Conservation (phyloP, 1,140 invertebrate genomes). For the Drosophila parvula region DNA sequence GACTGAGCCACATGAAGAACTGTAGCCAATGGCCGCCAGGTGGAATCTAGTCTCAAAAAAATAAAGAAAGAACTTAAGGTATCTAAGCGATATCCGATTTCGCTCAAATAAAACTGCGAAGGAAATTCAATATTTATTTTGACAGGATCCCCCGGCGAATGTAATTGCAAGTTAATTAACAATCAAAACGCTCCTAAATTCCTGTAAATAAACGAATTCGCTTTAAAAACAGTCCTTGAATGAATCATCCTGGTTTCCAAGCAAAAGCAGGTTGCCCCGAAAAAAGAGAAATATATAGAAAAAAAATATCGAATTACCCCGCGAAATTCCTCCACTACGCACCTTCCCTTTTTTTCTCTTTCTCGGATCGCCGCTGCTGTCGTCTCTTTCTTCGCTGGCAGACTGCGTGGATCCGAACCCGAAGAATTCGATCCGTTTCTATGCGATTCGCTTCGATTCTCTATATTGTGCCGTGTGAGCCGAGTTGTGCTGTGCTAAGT, state of each 20-base stretch:
- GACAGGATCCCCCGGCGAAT: slow-evolving; percentile 48
- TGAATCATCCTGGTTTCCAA: slow-evolving; percentile 52
- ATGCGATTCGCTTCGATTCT: slow-evolving; percentile 10
- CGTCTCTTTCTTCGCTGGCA: slow-evolving; percentile 18
- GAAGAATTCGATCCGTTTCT: slow-evolving; percentile 13
- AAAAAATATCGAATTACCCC: slow-evolving; percentile 68
- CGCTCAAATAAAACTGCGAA: not conserved
- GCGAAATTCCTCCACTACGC: slow-evolving; percentile 63
- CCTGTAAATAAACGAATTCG: slow-evolving; percentile 50
- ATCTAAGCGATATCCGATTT: slow-evolving; percentile 31
- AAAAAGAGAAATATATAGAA: slow-evolving; percentile 51
- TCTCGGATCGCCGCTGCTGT: not conserved
- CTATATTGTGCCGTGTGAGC: not conserved
- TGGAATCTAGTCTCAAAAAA: slow-evolving; percentile 13
- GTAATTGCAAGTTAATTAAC: slow-evolving; percentile 79
- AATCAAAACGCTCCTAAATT: slow-evolving; percentile 44
- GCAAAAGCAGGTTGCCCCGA: slow-evolving; percentile 39
- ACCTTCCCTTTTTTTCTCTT: slow-evolving; percentile 20
- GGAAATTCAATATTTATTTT: slow-evolving; percentile 79
- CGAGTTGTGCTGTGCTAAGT: slow-evolving; percentile 11
- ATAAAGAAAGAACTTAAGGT: not conserved
- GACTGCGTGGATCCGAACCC: slow-evolving; percentile 47
- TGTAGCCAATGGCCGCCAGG: slow-evolving; percentile 44
- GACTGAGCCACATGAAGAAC: not conserved
- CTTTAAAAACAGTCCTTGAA: slow-evolving; percentile 39